Conservation (phyloP, 2,888 invertebrate genomes). For the Apocheima hispidaria region DNA sequence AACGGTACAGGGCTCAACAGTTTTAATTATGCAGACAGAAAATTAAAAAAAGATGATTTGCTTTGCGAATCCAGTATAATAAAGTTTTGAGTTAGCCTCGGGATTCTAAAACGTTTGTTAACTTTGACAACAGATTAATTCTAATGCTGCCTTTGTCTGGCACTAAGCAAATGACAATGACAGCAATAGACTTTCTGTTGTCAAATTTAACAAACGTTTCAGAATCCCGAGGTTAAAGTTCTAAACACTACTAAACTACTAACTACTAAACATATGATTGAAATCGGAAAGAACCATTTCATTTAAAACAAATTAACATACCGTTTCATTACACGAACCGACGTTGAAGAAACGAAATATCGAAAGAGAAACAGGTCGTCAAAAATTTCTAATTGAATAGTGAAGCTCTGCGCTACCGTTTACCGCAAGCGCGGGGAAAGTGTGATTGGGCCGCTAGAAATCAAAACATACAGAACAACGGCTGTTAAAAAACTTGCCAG, state of each 20-base stretch:
- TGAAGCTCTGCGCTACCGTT: slow-evolving; percentile 18
- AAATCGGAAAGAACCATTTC: slow-evolving; percentile 1
- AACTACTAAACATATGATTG: neutral
- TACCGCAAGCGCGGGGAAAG: slow-evolving; percentile 21
- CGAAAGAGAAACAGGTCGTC: slow-evolving; percentile 12
- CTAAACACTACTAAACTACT: too few relatives aligned
- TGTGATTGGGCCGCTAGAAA: slow-evolving; percentile 13
- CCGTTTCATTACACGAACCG: neutral
- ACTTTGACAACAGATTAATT: too few relatives aligned
- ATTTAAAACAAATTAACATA: neutral
- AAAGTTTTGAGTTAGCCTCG: too few relatives aligned
- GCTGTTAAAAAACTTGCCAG: slow-evolving; percentile 12
- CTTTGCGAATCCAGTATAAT: slow-evolving; percentile 7
- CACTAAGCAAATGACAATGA: too few relatives aligned
- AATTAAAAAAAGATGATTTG: slow-evolving; percentile 10
- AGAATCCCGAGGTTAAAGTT: too few relatives aligned
- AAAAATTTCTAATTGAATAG: slow-evolving; percentile 26
- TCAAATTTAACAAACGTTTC: too few relatives aligned
- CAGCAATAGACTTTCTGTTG: too few relatives aligned
- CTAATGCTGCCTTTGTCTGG: too few relatives aligned
- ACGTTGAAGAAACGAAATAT: slow-evolving; percentile 2
- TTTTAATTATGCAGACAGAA: slow-evolving; percentile 20
- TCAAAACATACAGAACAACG: slow-evolving; percentile 15
- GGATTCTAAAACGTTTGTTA: too few relatives aligned
- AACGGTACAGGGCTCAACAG: slow-evolving; percentile 9